Evolutionary conservation across 2,797 vertebrate species (phyloP), one percentile per base, ranked within the genome.

Genomic region (Aeoliscus strigatus): DNA sequence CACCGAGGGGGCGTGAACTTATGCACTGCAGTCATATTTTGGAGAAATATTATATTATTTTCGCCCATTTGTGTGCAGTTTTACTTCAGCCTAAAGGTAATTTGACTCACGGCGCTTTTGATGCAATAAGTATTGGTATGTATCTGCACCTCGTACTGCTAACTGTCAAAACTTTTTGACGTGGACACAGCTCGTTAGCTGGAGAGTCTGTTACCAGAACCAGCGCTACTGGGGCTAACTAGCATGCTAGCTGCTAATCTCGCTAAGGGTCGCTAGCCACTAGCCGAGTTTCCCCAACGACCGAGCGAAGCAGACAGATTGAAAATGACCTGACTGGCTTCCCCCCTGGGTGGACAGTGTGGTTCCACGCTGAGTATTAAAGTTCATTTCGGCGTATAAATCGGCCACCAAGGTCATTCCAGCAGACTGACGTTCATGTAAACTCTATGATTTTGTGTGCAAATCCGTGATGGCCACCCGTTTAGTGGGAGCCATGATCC

Each of bases 1-100:
- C 77, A 66, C 17, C 6, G 42, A 83, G 76, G 76, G 80, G 86
- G 87, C 80, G 79, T 82, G 81, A 81, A 80, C 74, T 77, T 84
- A 50, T 57, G 61, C 75, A 81, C 66, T 69, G 74, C 75, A 77
- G 80, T 81, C 84, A 82, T 82, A 82, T 83, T 81, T 74, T 76
- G 60, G 75, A 75, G 74, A 66, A 70, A 82, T 60, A 75, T 80
- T 81, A 47, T 61, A 77, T 57, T 60, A 68, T 57, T 57, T 54
- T 16, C 35, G 35, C 15, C 38, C 26, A 42, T 56, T 39, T 61
- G 59, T 51, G 52, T 43, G 52, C 62, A 11, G 49, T 69, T 57
- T 49, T 44, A 46, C 21, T 37, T 42, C 60, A 44, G 26, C 58
- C 27, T 24, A 52, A 73, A 85, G 83, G 84, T 83, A 83, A 83